phyloP scores from a whole-genome alignment of 2,113 vertebrate genomes.

The Caretta caretta region DNA sequence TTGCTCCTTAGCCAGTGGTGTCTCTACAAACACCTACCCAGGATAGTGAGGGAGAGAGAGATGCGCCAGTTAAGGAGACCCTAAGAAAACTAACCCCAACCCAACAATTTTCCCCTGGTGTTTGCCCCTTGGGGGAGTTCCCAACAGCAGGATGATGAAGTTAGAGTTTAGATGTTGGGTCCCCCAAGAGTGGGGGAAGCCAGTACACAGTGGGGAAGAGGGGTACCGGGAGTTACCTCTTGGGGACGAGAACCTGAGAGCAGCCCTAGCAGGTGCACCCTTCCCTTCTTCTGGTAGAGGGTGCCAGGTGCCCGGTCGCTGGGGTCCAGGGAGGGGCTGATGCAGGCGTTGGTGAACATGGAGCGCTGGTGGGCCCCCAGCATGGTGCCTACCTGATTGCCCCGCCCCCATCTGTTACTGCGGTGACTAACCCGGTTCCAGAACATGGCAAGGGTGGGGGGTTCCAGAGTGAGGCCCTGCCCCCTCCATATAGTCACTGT shows the following conservation, averaged over 20 bases:
- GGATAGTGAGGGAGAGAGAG: not conserved
- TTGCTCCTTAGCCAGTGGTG: not conserved
- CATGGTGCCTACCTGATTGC: slow-evolving; percentile 28
- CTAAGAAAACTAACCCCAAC: not conserved
- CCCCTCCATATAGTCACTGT: not conserved
- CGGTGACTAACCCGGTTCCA: not conserved
- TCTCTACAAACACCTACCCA: not conserved
- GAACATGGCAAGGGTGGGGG: not conserved
- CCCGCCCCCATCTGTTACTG: not conserved
- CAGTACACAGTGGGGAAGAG: not conserved
- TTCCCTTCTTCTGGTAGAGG: not conserved
- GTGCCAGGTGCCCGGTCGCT: not conserved
- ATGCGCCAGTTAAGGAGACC: not conserved
- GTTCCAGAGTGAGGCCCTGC: slow-evolving; percentile 15
- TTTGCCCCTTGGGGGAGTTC: not conserved
- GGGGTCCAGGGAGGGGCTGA: not conserved
- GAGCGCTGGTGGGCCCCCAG: slow-evolving; percentile 35
- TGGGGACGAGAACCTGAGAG: not conserved
- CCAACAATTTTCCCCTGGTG: not conserved
- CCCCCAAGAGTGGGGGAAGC: not conserved
- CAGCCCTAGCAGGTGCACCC: slow-evolving; percentile 23
- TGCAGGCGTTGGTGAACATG: not conserved
- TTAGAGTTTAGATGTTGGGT: not conserved
- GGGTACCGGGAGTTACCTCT: not conserved
- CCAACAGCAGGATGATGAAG: not conserved